Percentiles rank a stretch among this genome's conserved stretches.
phyloP scores from a whole-genome alignment of 2,888 invertebrate species.

The Ametastegia equiseti region DNA sequence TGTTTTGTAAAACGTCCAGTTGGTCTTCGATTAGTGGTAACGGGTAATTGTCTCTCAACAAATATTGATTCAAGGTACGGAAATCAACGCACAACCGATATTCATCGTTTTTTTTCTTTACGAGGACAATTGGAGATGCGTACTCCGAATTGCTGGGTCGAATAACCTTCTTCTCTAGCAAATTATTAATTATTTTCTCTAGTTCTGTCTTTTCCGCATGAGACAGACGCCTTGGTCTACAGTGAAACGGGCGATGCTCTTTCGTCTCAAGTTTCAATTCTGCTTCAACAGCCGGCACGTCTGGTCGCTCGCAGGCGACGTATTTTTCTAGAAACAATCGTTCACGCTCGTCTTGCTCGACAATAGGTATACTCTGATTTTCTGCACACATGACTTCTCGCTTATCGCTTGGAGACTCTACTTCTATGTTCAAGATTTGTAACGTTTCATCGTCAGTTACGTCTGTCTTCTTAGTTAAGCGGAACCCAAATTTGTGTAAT shows the following conservation, averaged over 20 bases:
- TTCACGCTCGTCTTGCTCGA: background rate
- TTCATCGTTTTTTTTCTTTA: slow-evolving; percentile 53
- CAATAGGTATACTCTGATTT: background rate
- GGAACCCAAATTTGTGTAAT: slow-evolving; percentile 37
- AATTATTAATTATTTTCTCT: slow-evolving; percentile 53
- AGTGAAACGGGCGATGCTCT: slow-evolving; percentile 31
- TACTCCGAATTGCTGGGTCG: slow-evolving; percentile 53
- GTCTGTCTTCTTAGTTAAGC: background rate
- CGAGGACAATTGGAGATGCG: slow-evolving; percentile 53
- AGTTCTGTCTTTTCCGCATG: slow-evolving; percentile 54
- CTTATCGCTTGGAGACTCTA: background rate
- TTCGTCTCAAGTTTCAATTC: slow-evolving; percentile 41
- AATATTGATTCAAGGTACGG: too few relatives aligned
- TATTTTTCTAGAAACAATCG: background rate
- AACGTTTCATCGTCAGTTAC: background rate
- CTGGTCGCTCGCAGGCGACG: slow-evolving; percentile 14
- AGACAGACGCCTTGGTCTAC: slow-evolving; percentile 53
- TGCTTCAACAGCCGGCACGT: slow-evolving; percentile 44
- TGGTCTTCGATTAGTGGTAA: too few relatives aligned
- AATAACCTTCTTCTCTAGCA: slow-evolving; percentile 55
- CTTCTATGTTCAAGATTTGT: background rate
- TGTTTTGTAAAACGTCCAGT: too few relatives aligned
- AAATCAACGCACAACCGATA: slow-evolving; percentile 47
- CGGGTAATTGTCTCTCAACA: too few relatives aligned
- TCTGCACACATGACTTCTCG: background rate